Percentiles rank a stretch among this genome's conserved stretches.
phyloP scores from a whole-genome alignment of 30 jellyfish, hydroid and myxozoan genomes.

The Mastigias papua region DNA sequence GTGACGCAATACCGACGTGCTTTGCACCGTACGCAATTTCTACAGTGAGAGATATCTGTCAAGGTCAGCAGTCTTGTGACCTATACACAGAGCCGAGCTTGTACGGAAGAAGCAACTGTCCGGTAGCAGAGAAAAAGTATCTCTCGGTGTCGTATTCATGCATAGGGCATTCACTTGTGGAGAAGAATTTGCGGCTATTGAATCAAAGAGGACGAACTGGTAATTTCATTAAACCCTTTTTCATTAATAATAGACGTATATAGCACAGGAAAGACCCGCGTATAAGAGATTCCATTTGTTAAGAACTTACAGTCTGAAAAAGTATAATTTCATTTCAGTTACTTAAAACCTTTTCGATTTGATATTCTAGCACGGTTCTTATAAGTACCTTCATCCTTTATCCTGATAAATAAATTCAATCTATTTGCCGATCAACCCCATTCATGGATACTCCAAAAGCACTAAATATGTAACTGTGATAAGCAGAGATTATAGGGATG shows the following conservation, averaged over 20 bases:
- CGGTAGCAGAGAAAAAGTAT: slow-evolving; percentile 64
- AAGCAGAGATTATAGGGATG: no score
- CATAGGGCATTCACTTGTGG: slow-evolving; percentile 77
- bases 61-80: slow-evolving; percentile 99
- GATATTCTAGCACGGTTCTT: no score
- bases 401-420: no score
- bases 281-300: no score
- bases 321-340: no score
- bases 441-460: no score
- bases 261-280: no score
- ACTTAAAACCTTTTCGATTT: no score
- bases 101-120: slow-evolving; percentile 89
- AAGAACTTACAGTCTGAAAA: no score
- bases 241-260: background rate
- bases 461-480: no score
- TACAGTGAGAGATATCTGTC: slow-evolving; percentile 83
- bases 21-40: slow-evolving; percentile 86
- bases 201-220: slow-evolving; percentile 59
- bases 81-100: slow-evolving; percentile 84
- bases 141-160: slow-evolving; percentile 91
- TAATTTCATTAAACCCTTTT: background rate
- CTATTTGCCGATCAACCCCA: no score
- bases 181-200: slow-evolving; percentile 49
- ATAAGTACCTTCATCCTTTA: no score
- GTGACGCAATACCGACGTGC: slow-evolving; percentile 93